Evolutionary conservation across 2,888 invertebrate species (phyloP).

Genomic region (Dromius quadrimaculatus): DNA sequence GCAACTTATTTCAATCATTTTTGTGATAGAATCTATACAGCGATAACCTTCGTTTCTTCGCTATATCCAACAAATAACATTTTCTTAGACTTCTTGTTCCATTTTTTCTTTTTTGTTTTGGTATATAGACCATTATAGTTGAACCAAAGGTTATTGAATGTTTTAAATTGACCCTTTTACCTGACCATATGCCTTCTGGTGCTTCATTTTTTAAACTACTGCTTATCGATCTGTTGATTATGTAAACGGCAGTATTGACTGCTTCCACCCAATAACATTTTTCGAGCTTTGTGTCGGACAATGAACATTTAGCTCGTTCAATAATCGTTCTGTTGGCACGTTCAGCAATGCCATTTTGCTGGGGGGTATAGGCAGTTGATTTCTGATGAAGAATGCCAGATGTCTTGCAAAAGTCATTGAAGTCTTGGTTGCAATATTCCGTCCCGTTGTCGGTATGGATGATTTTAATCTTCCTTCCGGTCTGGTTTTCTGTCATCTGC

Average conservation of each 20-base stretch:
- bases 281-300: not conserved
- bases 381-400: conserved; percentile 59
- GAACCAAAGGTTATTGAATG: conserved; percentile 55
- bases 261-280: not conserved
- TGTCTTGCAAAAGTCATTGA: conserved; percentile 54
- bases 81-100: conserved; percentile 54
- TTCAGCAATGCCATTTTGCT: conserved; percentile 58
- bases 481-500: conserved; percentile 57
- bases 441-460: conserved; percentile 57
- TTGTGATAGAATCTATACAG: conserved; percentile 51
- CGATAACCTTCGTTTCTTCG: conserved; percentile 52
- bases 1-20: not conserved
- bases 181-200: not conserved
- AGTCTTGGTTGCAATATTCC: conserved; percentile 54
- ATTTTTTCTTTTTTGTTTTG: conserved; percentile 55
- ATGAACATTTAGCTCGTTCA: not conserved
- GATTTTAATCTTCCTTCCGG: conserved; percentile 55
- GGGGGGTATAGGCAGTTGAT: conserved; percentile 58
- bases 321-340: conserved; percentile 47
- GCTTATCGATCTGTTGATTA: not conserved
- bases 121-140: conserved; percentile 54
- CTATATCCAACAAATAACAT: conserved; percentile 53
- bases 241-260: not conserved
- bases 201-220: not conserved
- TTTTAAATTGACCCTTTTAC: conserved; percentile 54